Conservation (phyloP, 2,797 vertebrate species). For the Lycodopsis pacificus region DNA sequence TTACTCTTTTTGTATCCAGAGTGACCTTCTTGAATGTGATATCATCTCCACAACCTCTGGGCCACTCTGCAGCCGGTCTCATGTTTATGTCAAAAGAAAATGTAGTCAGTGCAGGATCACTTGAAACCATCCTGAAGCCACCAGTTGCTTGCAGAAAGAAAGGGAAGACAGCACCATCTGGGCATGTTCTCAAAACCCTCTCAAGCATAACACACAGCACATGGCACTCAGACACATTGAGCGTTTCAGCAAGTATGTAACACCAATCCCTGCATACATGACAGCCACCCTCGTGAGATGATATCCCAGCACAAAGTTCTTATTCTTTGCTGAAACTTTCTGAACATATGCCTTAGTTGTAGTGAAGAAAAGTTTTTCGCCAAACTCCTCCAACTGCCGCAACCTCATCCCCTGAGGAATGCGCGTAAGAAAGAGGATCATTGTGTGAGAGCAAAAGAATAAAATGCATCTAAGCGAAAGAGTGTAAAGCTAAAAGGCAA, state of each 20-base stretch:
- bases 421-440: conserved; percentile 70
- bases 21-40: not conserved
- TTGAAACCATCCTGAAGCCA: conserved; percentile 44
- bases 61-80: conserved; percentile 1
- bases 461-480: conserved; percentile 46
- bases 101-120: conserved; percentile 19
- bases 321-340: conserved; percentile 68
- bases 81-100: conserved; percentile 16
- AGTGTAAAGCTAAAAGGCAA: conserved; percentile 65
- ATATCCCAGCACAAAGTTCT: conserved; percentile 62
- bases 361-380: conserved; percentile 65
- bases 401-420: conserved; percentile 65
- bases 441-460: conserved; percentile 63
- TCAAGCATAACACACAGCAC: conserved; percentile 68
- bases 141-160: conserved; percentile 57
- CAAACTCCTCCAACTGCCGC: conserved; percentile 61
- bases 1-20: not conserved
- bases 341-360: conserved; percentile 57
- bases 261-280: conserved; percentile 67
- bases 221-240: conserved; percentile 65
- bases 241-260: conserved; percentile 62
- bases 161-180: conserved; percentile 68
- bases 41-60: not conserved
- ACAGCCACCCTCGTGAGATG: conserved; percentile 69
- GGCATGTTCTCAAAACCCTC: conserved; percentile 66